A percentile compares a stretch with the other conserved stretches of the same genome.
Conservation (phyloP, 2,113 vertebrate genomes). For the Aphyosemion australe region DNA sequence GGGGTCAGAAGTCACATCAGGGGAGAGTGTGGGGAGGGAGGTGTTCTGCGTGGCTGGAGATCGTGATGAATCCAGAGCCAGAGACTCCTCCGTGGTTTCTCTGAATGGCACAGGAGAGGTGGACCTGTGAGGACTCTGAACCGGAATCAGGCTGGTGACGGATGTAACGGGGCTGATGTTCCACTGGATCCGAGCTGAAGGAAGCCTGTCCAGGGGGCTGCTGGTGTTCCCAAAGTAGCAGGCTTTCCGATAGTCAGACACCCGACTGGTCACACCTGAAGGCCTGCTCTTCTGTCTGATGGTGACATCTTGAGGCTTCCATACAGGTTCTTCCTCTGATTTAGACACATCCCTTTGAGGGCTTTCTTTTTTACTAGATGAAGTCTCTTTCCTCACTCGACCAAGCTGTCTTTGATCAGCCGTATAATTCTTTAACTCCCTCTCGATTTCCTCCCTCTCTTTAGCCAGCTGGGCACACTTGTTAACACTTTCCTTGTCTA, state of each 20-base stretch:
- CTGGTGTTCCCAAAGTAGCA: constrained; percentile 83
- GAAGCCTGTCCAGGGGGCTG: constrained; percentile 75
- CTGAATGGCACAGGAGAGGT: constrained; percentile 26
- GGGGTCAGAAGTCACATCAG: constrained; percentile 40
- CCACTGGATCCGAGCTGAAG: constrained; percentile 73
- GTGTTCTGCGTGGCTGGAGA: constrained; percentile 73
- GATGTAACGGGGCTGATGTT: constrained; percentile 81
- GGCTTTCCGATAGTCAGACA: constrained; percentile 75
- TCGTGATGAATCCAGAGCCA: constrained; percentile 35
- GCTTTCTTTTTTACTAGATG: constrained; percentile 39
- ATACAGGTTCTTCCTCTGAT: constrained; percentile 66
- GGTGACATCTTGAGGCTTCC: constrained; percentile 77
- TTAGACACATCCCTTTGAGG: constrained; percentile 38
- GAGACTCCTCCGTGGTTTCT: constrained; percentile 48
- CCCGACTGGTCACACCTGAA: constrained; percentile 61
- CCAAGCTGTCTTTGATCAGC: constrained; percentile 36
- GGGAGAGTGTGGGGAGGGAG: constrained; percentile 67
- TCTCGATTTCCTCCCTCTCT: constrained; percentile 76
- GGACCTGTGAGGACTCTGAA: constrained; percentile 45
- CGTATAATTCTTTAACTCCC: constrained; percentile 66
- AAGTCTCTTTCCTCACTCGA: constrained; percentile 29
- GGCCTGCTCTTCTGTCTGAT: constrained; percentile 72
- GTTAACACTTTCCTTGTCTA: constrained; percentile 63
- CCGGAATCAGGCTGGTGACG: constrained; percentile 68
- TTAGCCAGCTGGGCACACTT: constrained; percentile 73